phyloP scores from a whole-genome alignment of 2,113 vertebrate genomes.

The Lathamus discolor region DNA sequence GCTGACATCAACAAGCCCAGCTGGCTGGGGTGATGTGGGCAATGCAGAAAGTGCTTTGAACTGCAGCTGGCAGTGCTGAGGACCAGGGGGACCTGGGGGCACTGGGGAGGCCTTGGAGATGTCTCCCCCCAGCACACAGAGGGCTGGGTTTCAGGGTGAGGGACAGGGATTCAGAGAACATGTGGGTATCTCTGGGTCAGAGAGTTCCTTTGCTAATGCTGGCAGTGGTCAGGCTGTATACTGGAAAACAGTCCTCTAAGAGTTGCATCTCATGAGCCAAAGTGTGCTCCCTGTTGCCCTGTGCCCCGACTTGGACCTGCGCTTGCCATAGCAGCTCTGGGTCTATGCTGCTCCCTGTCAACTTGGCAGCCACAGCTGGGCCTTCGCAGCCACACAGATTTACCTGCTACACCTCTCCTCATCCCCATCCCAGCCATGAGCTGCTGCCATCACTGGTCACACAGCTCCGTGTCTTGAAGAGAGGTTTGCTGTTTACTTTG shows the following conservation, averaged over 20 bases:
- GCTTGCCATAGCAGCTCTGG: background rate
- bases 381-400: accelerated
- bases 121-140: background rate
- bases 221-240: accelerated
- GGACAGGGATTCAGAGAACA: background rate
- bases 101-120: background rate
- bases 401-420: background rate
- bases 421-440: background rate
- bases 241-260: background rate
- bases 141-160: accelerated
- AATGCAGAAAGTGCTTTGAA: background rate
- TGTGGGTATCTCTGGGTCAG: too few species aligned
- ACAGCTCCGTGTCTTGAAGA: background rate
- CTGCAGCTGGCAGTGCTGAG: background rate
- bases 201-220: background rate
- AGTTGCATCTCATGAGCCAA: background rate
- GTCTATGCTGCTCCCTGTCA: background rate
- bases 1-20: background rate
- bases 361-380: accelerated
- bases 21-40: background rate
- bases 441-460: background rate
- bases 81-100: background rate
- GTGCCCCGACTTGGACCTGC: accelerated
- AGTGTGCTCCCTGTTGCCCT: background rate
- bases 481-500: background rate